Conservation (phyloP, 1,140 invertebrate genomes). For the Nixonia krombeini region DNA sequence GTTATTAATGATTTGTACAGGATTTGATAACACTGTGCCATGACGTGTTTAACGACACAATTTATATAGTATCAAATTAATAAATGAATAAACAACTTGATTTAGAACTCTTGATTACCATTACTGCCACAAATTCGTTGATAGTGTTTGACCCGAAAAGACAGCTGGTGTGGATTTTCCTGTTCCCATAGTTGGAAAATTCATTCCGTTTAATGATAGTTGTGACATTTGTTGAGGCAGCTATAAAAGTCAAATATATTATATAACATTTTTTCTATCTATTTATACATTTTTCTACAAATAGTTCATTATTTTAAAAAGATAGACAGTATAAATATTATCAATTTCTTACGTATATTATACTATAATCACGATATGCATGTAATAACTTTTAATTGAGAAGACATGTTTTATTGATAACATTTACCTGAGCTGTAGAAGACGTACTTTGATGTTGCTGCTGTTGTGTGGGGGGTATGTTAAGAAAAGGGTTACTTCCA, state of each 20-base stretch:
- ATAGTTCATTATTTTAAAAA: too few relatives aligned
- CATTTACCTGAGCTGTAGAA: constrained; percentile 50
- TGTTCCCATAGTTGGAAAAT: constrained; percentile 46
- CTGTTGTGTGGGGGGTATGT: constrained; percentile 58
- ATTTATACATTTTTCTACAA: neutral
- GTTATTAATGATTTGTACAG: too few relatives aligned
- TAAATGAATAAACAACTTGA: constrained; percentile 55
- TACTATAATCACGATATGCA: too few relatives aligned
- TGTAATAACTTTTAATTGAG: too few relatives aligned
- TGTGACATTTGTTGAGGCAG: constrained; percentile 75
- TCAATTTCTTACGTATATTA: too few relatives aligned
- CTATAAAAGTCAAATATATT: constrained; percentile 56
- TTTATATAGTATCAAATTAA: constrained; percentile 56
- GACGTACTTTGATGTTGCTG: constrained; percentile 27
- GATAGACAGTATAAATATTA: too few relatives aligned
- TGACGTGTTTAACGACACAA: too few relatives aligned
- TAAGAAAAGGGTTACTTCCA: constrained; percentile 69
- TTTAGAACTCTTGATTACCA: constrained; percentile 44
- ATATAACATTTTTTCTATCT: constrained; percentile 5
- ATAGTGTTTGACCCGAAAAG: constrained; percentile 68
- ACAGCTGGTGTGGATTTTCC: constrained; percentile 55
- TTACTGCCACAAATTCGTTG: constrained; percentile 75
- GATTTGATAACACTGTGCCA: too few relatives aligned
- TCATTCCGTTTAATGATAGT: constrained; percentile 67
- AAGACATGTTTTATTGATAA: too few relatives aligned